Base-by-base conservation (phyloP, 1,140 invertebrate genomes). In the Trinorchestia longiramus region DNA sequence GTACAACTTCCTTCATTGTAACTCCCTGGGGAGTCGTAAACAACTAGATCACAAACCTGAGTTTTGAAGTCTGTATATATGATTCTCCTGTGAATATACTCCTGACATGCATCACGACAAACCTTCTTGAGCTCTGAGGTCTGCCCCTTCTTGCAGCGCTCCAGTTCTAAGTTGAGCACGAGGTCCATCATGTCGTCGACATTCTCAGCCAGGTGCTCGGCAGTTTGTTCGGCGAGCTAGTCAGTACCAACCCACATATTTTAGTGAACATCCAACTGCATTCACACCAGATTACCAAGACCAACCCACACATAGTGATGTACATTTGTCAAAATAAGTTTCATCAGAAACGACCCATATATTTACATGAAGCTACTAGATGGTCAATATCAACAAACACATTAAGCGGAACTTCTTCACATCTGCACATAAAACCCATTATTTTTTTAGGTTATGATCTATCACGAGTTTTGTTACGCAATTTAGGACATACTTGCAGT, bases 111-210 rank as follows among this genome's bases (percentile, higher is more conserved):
- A 90, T 42, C 3, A 90, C 41, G 11, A 90, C 88, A 90, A 43
- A 90, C 88, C 88, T 90, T 90, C 41, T 43, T 43, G 88, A 43
- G 41, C 11, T 90, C 88, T 0, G 88, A 90, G 88, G 88, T 42
- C 28, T 90, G 88, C 4, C 88, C 88, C n/a, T 41, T 90, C 88
- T 90, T 90, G 92, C 44, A 94, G 92, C 92, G 44, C 92, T 94
- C 92, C 43, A 45, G 92, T 44, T 94, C 92, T 17, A 94, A 43
- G 40, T 45, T 94, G 43, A 47, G 44, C 92, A 94, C 44, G 17
- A 94, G 44, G 44, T 94, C 92, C 92, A 94, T 94, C 92, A 94
- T 94, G 36, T 94, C 92, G 44, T 47, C 92, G 17, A 94, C 92
- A 94, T 94, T 94, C 19, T 47, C 92, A n/a, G 92, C 44, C 43